A percentile compares a stretch with the other conserved stretches of the same genome.
These are phyloP conservation scores for Heliangelus exortis DNA, from an alignment of 2,797 vertebrate genomes.

Conservation along the genomic window DNA sequence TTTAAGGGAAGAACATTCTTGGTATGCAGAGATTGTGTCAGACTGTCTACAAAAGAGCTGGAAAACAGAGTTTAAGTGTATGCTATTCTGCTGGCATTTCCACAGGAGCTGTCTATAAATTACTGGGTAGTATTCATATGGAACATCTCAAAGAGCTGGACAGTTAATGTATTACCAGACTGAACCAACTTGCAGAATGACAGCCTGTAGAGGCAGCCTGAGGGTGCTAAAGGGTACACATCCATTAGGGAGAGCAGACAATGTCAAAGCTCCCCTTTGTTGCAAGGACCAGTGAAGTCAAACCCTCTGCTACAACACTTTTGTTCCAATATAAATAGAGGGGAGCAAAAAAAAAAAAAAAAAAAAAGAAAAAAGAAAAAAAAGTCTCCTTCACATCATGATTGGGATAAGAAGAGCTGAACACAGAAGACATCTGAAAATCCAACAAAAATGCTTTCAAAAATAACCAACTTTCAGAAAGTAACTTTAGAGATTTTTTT, in stretches of 20 bases:
- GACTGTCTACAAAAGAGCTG: not conserved
- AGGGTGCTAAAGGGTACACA: not conserved
- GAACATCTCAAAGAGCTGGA: not conserved
- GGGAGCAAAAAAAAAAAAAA: too few relatives aligned
- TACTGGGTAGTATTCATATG: not conserved
- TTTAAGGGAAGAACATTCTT: not conserved
- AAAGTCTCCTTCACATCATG: not conserved
- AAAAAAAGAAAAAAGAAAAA: too few relatives aligned
- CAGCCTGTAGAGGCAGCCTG: not conserved
- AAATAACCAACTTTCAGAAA: not conserved
- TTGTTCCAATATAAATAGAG: not conserved
- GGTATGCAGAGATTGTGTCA: not conserved
- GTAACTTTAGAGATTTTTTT: not conserved
- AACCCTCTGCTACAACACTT: not conserved
- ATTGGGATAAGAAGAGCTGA: not conserved
- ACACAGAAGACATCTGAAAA: not conserved
- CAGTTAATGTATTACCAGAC: not conserved
- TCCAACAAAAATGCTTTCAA: not conserved
- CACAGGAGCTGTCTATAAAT: not conserved
- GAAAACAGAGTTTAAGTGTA: not conserved
- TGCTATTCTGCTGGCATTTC: not conserved
- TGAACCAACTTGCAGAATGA: not conserved
- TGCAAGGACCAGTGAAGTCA: not conserved
- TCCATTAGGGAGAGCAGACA: slow-evolving; percentile 9
- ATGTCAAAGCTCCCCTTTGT: slow-evolving; percentile 12